A percentile compares a stretch with the other conserved stretches of the same genome.
Evolutionary conservation across 2,888 invertebrate species (phyloP).

Genomic region (Smittia aterrima): DNA sequence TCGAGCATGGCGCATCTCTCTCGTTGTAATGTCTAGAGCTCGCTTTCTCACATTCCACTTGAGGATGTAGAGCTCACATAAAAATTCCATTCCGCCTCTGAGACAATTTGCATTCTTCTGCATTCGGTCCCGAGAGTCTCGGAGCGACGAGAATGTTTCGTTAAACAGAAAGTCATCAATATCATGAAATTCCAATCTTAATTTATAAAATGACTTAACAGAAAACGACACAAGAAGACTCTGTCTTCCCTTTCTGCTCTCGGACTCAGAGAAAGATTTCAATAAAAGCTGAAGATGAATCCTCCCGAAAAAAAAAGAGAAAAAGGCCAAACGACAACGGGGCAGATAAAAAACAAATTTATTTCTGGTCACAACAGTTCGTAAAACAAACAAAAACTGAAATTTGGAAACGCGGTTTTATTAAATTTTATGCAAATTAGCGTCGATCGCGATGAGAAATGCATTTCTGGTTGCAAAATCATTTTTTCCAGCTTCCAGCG

Average conservation of each 20-base stretch:
- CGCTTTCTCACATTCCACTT: not conserved
- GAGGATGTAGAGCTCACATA: not conserved
- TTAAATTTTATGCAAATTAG: conserved; percentile 28
- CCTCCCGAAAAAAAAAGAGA: not conserved
- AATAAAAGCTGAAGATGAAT: conserved; percentile 2
- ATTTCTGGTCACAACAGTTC: conserved; percentile 10
- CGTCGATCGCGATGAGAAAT: conserved; percentile 10
- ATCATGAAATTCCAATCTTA: conserved; percentile 42
- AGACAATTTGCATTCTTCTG: conserved; percentile 35
- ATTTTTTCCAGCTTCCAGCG: conserved; percentile 23
- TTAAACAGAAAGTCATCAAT: conserved; percentile 35
- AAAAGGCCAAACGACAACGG: conserved; percentile 11
- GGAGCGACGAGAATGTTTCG: not conserved
- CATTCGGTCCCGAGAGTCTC: not conserved
- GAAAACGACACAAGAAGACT: conserved; percentile 24
- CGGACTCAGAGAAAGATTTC: not conserved
- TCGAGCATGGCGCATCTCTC: conserved; percentile 36
- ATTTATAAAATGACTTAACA: conserved; percentile 42
- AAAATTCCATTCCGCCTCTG: not conserved
- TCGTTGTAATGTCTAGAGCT: not conserved
- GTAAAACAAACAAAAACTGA: conserved; percentile 10
- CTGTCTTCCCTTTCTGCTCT: not conserved
- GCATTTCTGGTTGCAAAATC: conserved; percentile 8
- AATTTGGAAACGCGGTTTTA: not conserved
- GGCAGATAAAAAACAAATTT: conserved; percentile 36